Conservation (phyloP, 2,888 invertebrate species). For the Tetragonisca angustula region DNA sequence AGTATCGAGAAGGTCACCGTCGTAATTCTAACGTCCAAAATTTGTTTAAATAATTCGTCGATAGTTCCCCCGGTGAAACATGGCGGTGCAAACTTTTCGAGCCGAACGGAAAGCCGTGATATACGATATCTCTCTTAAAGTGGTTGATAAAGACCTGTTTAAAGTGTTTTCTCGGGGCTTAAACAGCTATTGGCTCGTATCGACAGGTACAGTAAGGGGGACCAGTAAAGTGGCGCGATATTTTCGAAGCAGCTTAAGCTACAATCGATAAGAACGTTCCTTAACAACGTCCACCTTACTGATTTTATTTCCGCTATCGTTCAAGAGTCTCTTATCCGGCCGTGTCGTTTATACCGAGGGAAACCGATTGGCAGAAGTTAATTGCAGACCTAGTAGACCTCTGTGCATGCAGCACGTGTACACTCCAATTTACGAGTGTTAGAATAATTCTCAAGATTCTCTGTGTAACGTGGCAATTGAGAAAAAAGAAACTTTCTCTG, state of each 20-base stretch:
- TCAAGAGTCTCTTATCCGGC: not conserved
- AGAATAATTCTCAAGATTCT: too few relatives aligned
- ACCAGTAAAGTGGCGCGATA: conserved; percentile 2
- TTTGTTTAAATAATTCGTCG: too few relatives aligned
- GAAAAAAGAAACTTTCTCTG: too few relatives aligned
- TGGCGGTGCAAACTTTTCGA: not conserved
- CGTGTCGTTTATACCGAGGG: not conserved
- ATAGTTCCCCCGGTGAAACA: not conserved
- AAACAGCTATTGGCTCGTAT: conserved; percentile 4
- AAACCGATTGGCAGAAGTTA: not conserved
- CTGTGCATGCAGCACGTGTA: too few relatives aligned
- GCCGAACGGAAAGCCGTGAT: not conserved
- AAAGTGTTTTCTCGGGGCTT: conserved; percentile 8
- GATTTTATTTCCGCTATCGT: conserved; percentile 4
- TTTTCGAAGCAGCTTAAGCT: conserved; percentile 6
- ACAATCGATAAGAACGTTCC: not conserved
- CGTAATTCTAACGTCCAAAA: too few relatives aligned
- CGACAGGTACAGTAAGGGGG: not conserved
- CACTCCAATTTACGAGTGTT: too few relatives aligned
- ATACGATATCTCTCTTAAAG: not conserved
- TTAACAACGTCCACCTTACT: conserved; percentile 6
- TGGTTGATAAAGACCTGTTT: not conserved
- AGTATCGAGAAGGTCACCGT: too few relatives aligned
- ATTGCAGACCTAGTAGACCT: not conserved
- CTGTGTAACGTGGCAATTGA: too few relatives aligned